These are phyloP conservation scores for Heliornis fulica DNA, from an alignment of 2,113 vertebrate genomes.

Conservation along the genomic window DNA sequence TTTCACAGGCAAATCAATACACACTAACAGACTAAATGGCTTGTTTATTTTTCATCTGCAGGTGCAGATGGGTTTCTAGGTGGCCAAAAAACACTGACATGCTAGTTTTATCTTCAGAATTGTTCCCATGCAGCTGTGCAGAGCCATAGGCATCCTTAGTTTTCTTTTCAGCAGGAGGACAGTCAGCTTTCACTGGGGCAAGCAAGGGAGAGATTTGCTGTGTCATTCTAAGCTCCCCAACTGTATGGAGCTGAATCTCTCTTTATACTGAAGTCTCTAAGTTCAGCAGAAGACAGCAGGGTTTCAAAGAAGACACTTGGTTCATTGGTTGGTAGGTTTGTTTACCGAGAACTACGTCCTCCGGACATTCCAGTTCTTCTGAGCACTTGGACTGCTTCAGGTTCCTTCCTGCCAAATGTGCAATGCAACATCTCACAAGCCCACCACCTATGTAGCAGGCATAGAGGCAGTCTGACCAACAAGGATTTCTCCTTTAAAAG, in stretches of 20 bases:
- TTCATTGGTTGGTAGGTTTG: background rate
- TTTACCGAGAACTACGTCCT: conserved; percentile 10
- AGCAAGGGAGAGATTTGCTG: conserved; percentile 4
- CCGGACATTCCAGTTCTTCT: conserved; percentile 8
- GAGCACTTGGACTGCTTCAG: background rate
- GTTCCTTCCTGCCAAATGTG: conserved; percentile 11
- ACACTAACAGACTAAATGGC: background rate
- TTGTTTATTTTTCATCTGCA: conserved; percentile 26
- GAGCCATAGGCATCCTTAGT: background rate
- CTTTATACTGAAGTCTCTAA: background rate
- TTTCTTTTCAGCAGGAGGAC: background rate
- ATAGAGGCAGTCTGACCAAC: background rate
- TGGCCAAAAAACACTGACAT: background rate
- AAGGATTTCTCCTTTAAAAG: background rate
- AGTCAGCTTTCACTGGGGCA: background rate
- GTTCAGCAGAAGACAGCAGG: conserved; percentile 4
- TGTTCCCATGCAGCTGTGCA: conserved; percentile 1
- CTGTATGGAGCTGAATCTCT: background rate
- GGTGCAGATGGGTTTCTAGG: background rate
- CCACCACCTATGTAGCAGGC: background rate
- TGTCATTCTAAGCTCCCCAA: background rate
- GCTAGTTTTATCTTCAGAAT: conserved; percentile 19
- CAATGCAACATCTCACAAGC: background rate
- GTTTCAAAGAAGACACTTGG: background rate
- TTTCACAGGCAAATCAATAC: background rate